These are phyloP conservation scores for Trissoscelio sp. DNA, from an alignment of 2,888 invertebrate species.

Conservation along the genomic window DNA sequence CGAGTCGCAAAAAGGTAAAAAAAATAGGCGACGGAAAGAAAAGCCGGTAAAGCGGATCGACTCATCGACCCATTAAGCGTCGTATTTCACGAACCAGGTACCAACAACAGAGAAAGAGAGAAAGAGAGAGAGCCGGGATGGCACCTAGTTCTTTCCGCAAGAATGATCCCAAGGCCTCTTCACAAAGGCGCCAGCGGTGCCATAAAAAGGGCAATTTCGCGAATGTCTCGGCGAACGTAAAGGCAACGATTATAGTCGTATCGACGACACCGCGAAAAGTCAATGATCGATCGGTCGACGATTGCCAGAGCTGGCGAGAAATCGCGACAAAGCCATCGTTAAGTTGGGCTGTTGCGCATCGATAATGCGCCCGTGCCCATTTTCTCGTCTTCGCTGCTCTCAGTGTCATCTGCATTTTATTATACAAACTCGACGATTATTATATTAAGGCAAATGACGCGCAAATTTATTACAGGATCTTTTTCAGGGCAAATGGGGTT, in stretches of 20 bases:
- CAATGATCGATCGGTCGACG: conserved; percentile 38
- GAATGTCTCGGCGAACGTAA: conserved; percentile 47
- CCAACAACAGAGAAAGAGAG: conserved; percentile 33
- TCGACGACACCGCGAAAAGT: conserved; percentile 55
- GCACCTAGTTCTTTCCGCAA: conserved; percentile 57
- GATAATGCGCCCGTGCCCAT: conserved; percentile 27
- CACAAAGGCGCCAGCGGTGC: conserved; percentile 45
- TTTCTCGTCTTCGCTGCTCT: neutral
- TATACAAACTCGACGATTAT: conserved; percentile 48
- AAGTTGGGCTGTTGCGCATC: conserved; percentile 45
- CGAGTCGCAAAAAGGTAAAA: conserved; percentile 46
- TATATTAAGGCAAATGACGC: conserved; percentile 41
- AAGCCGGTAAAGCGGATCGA: conserved; percentile 71
- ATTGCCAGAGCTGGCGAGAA: conserved; percentile 7
- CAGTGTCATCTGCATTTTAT: conserved; percentile 52
- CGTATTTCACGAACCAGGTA: conserved; percentile 72
- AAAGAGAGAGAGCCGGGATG: conserved; percentile 32
- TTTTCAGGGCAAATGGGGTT: conserved; percentile 1
- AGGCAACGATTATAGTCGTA: conserved; percentile 63
- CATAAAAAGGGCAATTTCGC: conserved; percentile 58
- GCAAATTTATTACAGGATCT: conserved; percentile 17
- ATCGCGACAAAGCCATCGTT: conserved; percentile 49
- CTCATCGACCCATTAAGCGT: conserved; percentile 76
- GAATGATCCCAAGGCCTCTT: conserved; percentile 56
- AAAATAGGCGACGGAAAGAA: conserved; percentile 47